Percentiles rank a stretch among this genome's conserved stretches.
phyloP scores from a whole-genome alignment of 2,113 vertebrate genomes.

The Pampusana beccarii region DNA sequence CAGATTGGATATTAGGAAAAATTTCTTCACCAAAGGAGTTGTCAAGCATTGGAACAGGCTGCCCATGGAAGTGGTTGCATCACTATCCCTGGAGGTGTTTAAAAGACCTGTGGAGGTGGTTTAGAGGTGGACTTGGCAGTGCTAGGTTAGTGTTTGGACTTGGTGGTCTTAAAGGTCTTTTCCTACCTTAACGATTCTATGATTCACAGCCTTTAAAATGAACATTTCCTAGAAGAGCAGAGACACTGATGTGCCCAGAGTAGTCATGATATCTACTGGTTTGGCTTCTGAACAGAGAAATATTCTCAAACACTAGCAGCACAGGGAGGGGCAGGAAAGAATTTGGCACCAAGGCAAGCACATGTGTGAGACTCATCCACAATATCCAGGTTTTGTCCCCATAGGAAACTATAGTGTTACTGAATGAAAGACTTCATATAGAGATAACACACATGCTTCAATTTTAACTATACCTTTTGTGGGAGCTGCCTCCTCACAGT shows the following conservation, averaged over 20 bases:
- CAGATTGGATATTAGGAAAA: too few species aligned
- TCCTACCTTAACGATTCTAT: too few species aligned
- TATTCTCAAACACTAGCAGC: not conserved
- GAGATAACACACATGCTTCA: not conserved
- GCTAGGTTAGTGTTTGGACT: too few species aligned
- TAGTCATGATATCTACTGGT: not conserved
- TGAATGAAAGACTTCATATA: not conserved
- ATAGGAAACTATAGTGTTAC: not conserved
- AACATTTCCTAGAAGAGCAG: not conserved
- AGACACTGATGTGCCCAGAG: not conserved
- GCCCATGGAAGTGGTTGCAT: too few species aligned
- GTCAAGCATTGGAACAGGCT: too few species aligned
- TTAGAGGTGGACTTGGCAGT: too few species aligned
- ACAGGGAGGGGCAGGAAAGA: not conserved
- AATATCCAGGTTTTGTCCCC: slow-evolving; percentile 31
- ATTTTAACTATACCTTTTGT: slow-evolving; percentile 14
- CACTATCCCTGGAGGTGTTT: too few species aligned
- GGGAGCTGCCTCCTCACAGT: not conserved
- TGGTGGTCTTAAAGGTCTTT: too few species aligned
- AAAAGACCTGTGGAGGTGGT: too few species aligned
- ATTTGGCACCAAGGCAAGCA: not conserved
- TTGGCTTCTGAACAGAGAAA: not conserved
- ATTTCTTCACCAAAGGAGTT: too few species aligned
- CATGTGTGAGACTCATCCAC: not conserved
- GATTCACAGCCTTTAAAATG: not conserved